Base-by-base conservation (phyloP, 2,888 invertebrate genomes). In the Agrotis ipsilon region DNA sequence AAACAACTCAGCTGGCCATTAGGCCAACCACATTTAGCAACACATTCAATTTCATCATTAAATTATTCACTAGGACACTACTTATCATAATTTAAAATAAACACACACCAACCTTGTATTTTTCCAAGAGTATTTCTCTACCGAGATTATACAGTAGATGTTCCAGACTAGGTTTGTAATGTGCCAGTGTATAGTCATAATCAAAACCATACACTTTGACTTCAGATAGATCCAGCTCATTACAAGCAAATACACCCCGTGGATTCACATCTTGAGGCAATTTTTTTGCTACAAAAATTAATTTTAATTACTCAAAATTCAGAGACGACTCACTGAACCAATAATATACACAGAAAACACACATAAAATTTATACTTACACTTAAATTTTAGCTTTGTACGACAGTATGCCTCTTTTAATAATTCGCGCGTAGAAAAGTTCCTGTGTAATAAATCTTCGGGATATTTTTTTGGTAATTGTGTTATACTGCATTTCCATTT, bases 191-290 rank as follows among this genome's bases (percentile, higher is more conserved):
- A 93, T 99, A 99, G 93, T 99, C 99, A 96, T 99, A 99, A 94
- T 99, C 99, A 96, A 99, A 99, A 54, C 99, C 99, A 96, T 99
- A 99, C 0, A 99, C 98, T 88, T 98, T 97, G 52, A 99, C 98
- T 93, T 99, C 98, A 79, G 98, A 97, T 65, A 99, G 96, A 92
- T 99, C 98, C 70, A 99, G 96, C 90, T 99, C 99, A 95, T 99
- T 99, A 93, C 99, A 99, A 16, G 99, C 99, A 95, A 99, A 99
- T 3, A 99, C 99, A 52, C 98, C 98, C 86, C 97, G 96, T 0
- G 98, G 97, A 89, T 98, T 98, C 1, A 99, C 98, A 96, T 98
- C 98, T 89, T 97, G 97, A 5, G 98, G 98, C 45, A 98, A 93
- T 91, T 98, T 98, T 92, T 98, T 98, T 1, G 98, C 98, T 98